Conservation (phyloP, 2,113 vertebrate genomes). For the human (Homo sapiens) region DNA sequence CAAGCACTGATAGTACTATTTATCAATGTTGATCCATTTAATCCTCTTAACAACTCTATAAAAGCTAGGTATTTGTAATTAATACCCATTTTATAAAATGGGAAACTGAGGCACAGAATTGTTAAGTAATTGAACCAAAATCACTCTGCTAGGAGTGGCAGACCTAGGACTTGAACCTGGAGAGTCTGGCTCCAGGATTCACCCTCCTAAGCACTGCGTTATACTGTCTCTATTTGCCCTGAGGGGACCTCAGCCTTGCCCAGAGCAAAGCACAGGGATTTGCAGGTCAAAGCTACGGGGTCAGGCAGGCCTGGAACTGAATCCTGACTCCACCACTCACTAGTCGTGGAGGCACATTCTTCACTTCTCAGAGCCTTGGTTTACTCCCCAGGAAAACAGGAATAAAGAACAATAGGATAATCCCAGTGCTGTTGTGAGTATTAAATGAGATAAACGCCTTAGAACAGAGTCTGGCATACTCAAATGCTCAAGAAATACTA, state of each 20-base stretch:
- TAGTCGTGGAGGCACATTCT: neutral
- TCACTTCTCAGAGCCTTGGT: neutral
- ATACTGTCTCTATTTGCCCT: neutral
- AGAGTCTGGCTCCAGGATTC: neutral
- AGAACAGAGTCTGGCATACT: neutral
- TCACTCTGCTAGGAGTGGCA: neutral
- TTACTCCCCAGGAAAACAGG: neutral
- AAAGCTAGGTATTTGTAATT: neutral
- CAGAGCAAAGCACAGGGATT: neutral
- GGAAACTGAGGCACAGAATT: neutral
- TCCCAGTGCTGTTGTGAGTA: neutral
- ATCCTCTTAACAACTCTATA: neutral
- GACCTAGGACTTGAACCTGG: neutral
- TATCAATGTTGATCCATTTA: neutral
- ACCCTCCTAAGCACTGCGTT: neutral
- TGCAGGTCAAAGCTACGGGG: neutral
- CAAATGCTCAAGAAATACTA: neutral
- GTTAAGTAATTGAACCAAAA: neutral
- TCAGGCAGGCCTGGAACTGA: neutral
- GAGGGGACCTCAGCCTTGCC: neutral
- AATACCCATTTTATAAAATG: neutral
- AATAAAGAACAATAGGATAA: neutral
- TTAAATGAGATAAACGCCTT: neutral
- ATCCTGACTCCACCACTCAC: neutral
- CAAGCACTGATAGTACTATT: neutral